A percentile compares a stretch with the other conserved stretches of the same genome.
phyloP scores from a whole-genome alignment of 2,797 vertebrate genomes.

The Paratrypauchen microcephalus region DNA sequence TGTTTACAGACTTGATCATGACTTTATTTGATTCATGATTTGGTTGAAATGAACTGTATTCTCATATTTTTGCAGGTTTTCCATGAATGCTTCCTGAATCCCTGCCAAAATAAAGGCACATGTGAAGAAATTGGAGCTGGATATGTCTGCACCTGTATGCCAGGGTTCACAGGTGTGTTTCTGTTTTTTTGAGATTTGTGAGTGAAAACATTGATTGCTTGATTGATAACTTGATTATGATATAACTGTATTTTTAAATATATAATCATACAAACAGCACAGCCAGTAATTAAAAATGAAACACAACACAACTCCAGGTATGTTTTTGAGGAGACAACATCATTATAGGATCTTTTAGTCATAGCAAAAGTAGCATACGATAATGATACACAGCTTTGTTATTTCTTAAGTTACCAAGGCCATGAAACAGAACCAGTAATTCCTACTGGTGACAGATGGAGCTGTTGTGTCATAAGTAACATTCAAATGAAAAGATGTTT shows the following conservation, averaged over 20 bases:
- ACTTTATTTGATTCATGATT: slow-evolving; percentile 9
- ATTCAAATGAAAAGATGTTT: background rate
- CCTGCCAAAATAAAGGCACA: slow-evolving; percentile 91
- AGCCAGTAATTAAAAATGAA: background rate
- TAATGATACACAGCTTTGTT: too few species aligned
- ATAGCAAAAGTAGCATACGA: background rate
- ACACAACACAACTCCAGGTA: too few species aligned
- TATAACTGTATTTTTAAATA: too few species aligned
- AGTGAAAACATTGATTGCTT: too few species aligned
- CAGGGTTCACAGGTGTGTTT: slow-evolving; percentile 88
- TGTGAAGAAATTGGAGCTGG: slow-evolving; percentile 93
- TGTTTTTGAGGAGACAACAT: too few species aligned
- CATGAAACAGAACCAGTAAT: background rate
- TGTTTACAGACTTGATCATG: background rate
- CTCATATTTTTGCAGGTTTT: slow-evolving; percentile 81
- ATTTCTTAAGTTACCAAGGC: too few species aligned
- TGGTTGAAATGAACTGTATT: background rate
- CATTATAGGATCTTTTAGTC: background rate
- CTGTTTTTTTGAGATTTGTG: too few species aligned
- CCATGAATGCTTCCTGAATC: slow-evolving; percentile 95
- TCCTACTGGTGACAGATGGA: background rate
- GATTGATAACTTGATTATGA: too few species aligned
- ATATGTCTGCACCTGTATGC: slow-evolving; percentile 89
- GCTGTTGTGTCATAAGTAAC: background rate
- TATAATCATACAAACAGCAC: background rate